Evolutionary conservation across 2,113 vertebrate species (phyloP), one percentile per base, ranked within the genome.

Genomic region (Labeo catla): DNA sequence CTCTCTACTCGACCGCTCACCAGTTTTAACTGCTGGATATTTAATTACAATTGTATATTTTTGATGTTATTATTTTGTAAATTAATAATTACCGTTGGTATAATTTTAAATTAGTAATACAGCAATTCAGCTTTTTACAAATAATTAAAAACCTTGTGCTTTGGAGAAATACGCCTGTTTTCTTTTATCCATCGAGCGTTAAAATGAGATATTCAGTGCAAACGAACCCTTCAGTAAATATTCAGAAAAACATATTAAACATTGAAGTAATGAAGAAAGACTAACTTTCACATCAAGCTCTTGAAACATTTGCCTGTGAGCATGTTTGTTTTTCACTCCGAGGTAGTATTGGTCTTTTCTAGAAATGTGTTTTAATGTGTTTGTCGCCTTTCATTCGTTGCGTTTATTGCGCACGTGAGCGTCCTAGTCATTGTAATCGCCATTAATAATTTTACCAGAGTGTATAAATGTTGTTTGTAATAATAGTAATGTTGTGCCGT

Each of bases 41-140:
- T 5, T 43, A 39, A 0, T 13, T 4, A 28, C 39, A 45, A 0
- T 1, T 34, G 1, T 16, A 34, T 21, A 21, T 73, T 43, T 59
- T 86, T 72, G 28, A 45, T 34, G 5, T 10, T 79, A 70, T 43
- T 78, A 23, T 79, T 57, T 68, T 57, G 43, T 16, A 57, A 57
- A 12, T 12, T 28, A 19, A 15, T 76, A 59, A 28, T 54, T 79
- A 36, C 34, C n/a, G 43, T 47, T 77, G 34, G 3, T 45, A 9
- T 68, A 12, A 28, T 10, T 52, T 59, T 59, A 8, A 78, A 39
- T 59, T 1, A 36, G 19, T 8, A 39, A 59, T 57, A 12, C 6
- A n/a, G 23, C 21, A 49, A 77, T 8, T 21, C 49, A 15, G 15
- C 8, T 77, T 16, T 49, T 23, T 11, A 43, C 4, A 59, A 6